Evolutionary conservation across 2,888 invertebrate species (phyloP).

Genomic region (Carterocephalus palaemon): DNA sequence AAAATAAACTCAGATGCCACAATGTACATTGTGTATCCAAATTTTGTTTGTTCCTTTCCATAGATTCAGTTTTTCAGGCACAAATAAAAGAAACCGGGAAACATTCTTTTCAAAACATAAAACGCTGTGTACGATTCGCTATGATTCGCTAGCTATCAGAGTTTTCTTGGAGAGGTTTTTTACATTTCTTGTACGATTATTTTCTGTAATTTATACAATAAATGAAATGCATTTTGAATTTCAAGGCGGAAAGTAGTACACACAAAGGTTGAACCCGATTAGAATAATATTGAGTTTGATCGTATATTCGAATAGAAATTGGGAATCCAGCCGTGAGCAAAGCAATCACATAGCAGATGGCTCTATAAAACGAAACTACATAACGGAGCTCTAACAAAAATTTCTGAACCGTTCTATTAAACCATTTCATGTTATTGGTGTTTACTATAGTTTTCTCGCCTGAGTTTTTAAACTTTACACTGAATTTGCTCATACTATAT

Average conservation of each 20-base stretch:
- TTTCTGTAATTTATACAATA: slow-evolving; percentile 21
- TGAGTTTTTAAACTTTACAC: too few species aligned
- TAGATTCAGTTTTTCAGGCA: background rate
- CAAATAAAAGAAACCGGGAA: too few species aligned
- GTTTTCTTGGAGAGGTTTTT: too few species aligned
- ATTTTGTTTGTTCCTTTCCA: slow-evolving; percentile 7
- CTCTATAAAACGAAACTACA: slow-evolving; percentile 11
- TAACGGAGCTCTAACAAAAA: slow-evolving; percentile 4
- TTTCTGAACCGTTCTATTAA: background rate
- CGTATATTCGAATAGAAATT: slow-evolving; percentile 10
- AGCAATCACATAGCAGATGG: slow-evolving; percentile 8
- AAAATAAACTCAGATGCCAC: too few species aligned
- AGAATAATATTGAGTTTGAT: slow-evolving; percentile 15
- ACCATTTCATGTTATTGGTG: too few species aligned
- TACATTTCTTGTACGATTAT: background rate
- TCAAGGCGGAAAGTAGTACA: background rate
- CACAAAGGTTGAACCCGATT: slow-evolving; percentile 8
- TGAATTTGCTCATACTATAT: too few species aligned
- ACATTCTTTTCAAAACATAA: too few species aligned
- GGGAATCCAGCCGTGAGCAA: background rate
- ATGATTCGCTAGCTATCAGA: too few species aligned
- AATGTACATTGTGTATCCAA: too few species aligned
- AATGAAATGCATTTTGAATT: slow-evolving; percentile 16
- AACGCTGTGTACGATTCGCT: too few species aligned
- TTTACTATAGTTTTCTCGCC: too few species aligned